Percentiles rank a stretch among this genome's conserved stretches.
Evolutionary conservation across 2,113 vertebrate genomes (phyloP).

Genomic region (Myiagra hebetior): DNA sequence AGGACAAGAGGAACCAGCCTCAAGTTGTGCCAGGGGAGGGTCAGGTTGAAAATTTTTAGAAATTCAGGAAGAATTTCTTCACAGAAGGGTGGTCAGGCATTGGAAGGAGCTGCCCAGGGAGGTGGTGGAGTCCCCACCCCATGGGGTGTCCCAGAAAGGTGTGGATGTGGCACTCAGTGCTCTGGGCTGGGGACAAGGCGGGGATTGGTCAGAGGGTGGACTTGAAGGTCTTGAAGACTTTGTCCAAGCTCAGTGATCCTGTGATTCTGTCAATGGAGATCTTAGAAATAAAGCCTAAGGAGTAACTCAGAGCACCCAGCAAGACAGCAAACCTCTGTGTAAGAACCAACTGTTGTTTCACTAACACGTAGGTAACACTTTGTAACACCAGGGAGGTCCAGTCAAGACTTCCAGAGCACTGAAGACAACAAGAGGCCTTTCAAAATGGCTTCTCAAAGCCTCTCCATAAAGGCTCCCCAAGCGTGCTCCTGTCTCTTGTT

Average conservation of each 20-base stretch:
- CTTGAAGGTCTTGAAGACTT: fast-evolving
- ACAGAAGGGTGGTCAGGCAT: neutral
- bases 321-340: neutral
- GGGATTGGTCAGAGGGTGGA: fast-evolving
- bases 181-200: neutral
- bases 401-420: neutral
- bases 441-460: neutral
- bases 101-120: neutral
- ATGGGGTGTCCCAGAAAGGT: neutral
- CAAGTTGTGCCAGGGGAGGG: neutral
- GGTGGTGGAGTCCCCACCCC: neutral
- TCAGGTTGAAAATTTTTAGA: neutral
- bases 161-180: neutral
- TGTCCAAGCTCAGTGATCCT: neutral
- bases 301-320: neutral
- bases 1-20: neutral
- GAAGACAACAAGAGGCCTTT: neutral
- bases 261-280: neutral
- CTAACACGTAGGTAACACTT: neutral
- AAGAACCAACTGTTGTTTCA: neutral
- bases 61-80: neutral
- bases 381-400: neutral
- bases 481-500: neutral
- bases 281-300: neutral
- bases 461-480: neutral